These are phyloP conservation scores for Pangasius krempfi DNA, from an alignment of 2,797 vertebrate genomes.

Conservation along the genomic window DNA sequence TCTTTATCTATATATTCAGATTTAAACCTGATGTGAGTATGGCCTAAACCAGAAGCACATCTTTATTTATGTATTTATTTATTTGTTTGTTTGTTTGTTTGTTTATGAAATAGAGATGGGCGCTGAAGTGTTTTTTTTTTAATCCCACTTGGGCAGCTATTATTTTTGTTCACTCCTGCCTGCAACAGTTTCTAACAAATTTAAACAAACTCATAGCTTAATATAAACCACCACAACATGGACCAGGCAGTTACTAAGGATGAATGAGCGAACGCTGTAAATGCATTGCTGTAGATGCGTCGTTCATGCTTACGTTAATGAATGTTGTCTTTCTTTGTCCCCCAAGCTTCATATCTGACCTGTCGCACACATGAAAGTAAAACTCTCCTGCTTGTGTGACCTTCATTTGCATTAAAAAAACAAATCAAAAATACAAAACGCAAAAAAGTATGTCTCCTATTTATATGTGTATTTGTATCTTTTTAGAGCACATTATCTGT, in stretches of 20 bases:
- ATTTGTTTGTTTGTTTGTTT: not conserved
- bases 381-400: not conserved
- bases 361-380: not conserved
- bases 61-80: not conserved
- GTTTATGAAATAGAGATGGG: not conserved
- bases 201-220: not conserved
- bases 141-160: not conserved
- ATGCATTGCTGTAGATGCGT: not conserved
- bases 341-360: not conserved
- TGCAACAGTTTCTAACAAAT: not conserved
- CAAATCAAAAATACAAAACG: not conserved
- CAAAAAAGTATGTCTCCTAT: not conserved
- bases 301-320: not conserved
- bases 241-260: not conserved
- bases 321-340: not conserved
- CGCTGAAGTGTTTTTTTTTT: not conserved
- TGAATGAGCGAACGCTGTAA: not conserved
- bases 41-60: not conserved
- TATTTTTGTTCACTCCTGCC: not conserved
- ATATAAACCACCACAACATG: not conserved
- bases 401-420: not conserved
- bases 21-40: not conserved
- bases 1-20: slow-evolving; percentile 7
- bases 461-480: not conserved
- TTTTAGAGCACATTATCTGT: not conserved